Conservation (phyloP, 2,113 vertebrate species). For the Lanius ludovicianus region DNA sequence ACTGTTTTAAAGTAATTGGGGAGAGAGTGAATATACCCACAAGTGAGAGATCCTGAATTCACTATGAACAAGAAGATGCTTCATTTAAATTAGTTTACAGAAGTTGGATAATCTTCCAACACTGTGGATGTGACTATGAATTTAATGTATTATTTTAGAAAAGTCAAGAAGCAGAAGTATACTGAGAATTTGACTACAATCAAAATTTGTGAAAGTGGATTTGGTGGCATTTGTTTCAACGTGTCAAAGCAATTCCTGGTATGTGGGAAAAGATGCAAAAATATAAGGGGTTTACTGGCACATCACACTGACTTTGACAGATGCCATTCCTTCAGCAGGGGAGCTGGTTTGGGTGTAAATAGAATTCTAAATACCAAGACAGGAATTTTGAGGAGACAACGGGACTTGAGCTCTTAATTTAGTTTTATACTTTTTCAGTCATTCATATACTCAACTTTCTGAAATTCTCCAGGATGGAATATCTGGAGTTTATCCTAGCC, state of each 20-base stretch:
- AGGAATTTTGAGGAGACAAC: not conserved
- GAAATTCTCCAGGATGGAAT: not conserved
- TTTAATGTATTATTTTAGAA: not conserved
- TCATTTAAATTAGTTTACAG: not conserved
- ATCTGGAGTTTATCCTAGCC: not conserved
- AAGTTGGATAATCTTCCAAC: not conserved
- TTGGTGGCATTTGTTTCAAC: conserved; percentile 24
- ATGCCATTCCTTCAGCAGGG: not conserved
- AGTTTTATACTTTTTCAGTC: not conserved
- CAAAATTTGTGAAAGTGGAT: not conserved
- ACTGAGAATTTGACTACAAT: not conserved
- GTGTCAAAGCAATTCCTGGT: conserved; percentile 4
- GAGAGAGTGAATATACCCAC: not conserved
- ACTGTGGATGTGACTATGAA: not conserved
- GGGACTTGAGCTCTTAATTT: conserved; percentile 7
- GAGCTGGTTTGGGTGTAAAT: not conserved
- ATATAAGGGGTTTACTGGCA: conserved; percentile 37
- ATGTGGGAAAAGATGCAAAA: conserved; percentile 39
- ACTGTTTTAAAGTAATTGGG: not conserved
- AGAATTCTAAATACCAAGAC: conserved; percentile 6
- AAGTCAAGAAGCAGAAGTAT: not conserved
- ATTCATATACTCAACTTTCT: not conserved
- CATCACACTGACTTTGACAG: conserved; percentile 18
- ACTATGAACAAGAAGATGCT: not conserved
- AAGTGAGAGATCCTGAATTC: not conserved